Conservation (phyloP, 2,113 vertebrate genomes). For the Amazona guildingii region DNA sequence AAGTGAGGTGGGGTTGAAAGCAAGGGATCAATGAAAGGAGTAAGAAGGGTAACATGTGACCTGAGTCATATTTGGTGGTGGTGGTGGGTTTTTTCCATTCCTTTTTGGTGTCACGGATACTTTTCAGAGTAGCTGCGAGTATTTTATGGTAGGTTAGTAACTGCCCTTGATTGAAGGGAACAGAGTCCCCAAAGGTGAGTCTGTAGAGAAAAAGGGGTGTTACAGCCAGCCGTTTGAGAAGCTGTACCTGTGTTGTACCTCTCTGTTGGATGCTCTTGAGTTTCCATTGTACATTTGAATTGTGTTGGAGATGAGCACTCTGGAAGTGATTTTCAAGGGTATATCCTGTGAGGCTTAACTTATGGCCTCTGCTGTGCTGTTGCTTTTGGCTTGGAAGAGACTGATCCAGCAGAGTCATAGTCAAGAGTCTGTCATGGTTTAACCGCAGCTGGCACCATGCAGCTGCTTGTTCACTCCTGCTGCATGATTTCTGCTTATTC, state of each 20-base stretch:
- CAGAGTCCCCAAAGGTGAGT: neutral
- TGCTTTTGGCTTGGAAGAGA: neutral
- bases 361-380: neutral
- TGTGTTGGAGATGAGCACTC: neutral
- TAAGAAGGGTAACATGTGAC: neutral
- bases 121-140: neutral
- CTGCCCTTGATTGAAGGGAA: neutral
- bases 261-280: neutral
- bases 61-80: neutral
- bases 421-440: neutral
- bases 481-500: neutral
- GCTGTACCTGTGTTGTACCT: neutral
- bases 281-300: neutral
- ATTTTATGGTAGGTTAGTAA: neutral
- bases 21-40: neutral
- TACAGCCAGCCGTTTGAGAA: neutral
- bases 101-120: neutral
- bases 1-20: neutral
- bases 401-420: neutral
- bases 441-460: neutral
- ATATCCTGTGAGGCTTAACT: neutral
- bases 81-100: neutral
- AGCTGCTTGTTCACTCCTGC: neutral
- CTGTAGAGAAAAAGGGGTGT: neutral
- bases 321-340: neutral